Evolutionary conservation across 2,113 vertebrate species (phyloP).

Genomic region (Tiliqua scincoides): DNA sequence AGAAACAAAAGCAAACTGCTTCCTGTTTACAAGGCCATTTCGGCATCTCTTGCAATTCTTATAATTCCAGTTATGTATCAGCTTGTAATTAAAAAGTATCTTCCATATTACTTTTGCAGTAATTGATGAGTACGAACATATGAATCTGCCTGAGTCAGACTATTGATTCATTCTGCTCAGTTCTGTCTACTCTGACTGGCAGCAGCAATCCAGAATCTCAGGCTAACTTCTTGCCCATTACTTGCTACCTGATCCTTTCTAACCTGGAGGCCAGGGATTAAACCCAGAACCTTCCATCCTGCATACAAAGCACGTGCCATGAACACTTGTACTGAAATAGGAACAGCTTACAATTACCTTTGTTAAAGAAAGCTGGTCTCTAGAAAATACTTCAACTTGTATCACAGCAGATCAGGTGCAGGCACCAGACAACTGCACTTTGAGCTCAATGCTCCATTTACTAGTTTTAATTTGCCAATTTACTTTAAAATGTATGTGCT

Average conservation of each 20-base stretch:
- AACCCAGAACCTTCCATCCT: no score
- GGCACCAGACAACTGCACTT: not conserved
- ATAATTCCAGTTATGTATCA: not conserved
- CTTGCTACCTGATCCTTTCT: no score
- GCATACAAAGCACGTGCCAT: no score
- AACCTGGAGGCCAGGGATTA: no score
- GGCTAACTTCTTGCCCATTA: no score
- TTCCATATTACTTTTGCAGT: not conserved
- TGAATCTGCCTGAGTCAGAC: no score
- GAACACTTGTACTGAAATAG: not conserved
- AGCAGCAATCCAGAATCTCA: no score
- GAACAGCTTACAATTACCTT: not conserved
- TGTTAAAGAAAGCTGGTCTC: not conserved
- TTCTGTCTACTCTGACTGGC: no score
- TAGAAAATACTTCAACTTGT: not conserved
- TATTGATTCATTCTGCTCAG: no score
- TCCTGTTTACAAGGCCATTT: slow-evolving; percentile 40
- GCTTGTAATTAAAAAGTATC: slow-evolving; percentile 4
- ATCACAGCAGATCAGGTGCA: not conserved
- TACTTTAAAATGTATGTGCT: no score
- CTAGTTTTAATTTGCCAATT: not conserved
- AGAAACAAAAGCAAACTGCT: not conserved
- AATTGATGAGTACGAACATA: not conserved
- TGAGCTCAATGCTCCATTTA: not conserved
- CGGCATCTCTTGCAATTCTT: not conserved